Conservation (phyloP, 2,113 vertebrate species). For the Tursiops truncatus region DNA sequence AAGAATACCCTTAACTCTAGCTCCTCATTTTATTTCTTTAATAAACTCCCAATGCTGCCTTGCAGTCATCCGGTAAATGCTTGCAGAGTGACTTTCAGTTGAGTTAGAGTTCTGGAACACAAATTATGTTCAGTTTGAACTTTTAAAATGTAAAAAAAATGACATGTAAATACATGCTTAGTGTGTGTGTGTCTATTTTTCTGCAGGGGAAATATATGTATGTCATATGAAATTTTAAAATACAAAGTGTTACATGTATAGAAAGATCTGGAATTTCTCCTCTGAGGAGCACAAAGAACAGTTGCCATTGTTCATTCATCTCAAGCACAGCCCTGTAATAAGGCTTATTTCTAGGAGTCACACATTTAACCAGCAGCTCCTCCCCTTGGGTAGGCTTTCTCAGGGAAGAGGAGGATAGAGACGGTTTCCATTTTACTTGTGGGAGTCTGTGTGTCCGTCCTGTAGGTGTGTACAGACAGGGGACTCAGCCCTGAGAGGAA, state of each 20-base stretch:
- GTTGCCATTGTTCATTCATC: not conserved
- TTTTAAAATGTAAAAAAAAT: not conserved
- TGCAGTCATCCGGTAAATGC: not conserved
- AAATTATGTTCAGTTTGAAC: not conserved
- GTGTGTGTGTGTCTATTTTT: not conserved
- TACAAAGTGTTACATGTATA: not conserved
- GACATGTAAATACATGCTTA: not conserved
- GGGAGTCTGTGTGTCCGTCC: not conserved
- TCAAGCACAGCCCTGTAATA: not conserved
- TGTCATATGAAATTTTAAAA: not conserved
- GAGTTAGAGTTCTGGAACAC: not conserved
- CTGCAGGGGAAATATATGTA: not conserved
- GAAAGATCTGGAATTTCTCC: not conserved
- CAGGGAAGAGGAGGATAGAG: not conserved
- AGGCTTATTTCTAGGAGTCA: not conserved
- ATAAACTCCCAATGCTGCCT: not conserved
- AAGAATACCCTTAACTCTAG: not conserved
- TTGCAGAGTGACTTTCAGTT: not conserved
- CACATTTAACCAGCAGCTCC: not conserved
- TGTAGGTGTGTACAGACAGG: not conserved
- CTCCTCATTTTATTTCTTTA: not conserved
- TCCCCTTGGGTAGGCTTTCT: not conserved
- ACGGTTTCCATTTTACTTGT: not conserved
- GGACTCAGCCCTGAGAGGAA: not conserved
- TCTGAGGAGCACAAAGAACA: not conserved